Conservation (phyloP, 2,888 invertebrate genomes). For the Drosophila robusta region DNA sequence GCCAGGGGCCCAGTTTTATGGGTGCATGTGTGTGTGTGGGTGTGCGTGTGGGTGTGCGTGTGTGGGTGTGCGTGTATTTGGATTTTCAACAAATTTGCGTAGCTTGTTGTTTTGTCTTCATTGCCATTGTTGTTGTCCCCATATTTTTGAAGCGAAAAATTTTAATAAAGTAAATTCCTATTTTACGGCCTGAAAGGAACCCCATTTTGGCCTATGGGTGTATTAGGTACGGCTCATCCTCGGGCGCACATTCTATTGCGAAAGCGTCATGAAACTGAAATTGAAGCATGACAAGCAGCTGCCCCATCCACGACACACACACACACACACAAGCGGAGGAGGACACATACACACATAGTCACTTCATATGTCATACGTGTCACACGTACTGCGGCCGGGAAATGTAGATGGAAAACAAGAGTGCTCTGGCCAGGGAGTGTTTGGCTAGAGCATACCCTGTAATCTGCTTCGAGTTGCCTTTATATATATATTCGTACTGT, state of each 20-base stretch:
- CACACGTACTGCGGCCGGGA: slow-evolving; percentile 46
- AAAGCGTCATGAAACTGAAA: slow-evolving; percentile 38
- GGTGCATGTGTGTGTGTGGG: slow-evolving; percentile 7
- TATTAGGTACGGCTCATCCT: slow-evolving; percentile 41
- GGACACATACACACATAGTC: slow-evolving; percentile 8
- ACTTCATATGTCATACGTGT: slow-evolving; percentile 59
- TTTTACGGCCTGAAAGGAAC: slow-evolving; percentile 63
- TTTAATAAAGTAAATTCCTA: slow-evolving; percentile 81
- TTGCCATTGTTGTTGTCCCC: slow-evolving; percentile 69
- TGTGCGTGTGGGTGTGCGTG: slow-evolving; percentile 4
- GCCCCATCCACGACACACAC: slow-evolving; percentile 1
- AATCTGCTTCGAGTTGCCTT: background rate
- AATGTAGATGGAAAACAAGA: slow-evolving; percentile 26
- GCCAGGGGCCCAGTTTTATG: slow-evolving; percentile 4
- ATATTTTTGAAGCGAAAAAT: slow-evolving; percentile 78
- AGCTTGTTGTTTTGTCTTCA: slow-evolving; percentile 58
- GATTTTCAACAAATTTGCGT: slow-evolving; percentile 59
- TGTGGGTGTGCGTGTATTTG: slow-evolving; percentile 12
- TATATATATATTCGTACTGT: no score
- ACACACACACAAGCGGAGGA: background rate
- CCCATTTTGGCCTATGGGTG: slow-evolving; percentile 40
- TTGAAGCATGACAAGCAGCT: slow-evolving; percentile 43
- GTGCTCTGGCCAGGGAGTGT: background rate
- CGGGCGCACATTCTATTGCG: slow-evolving; percentile 23
- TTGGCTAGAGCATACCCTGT: background rate